phyloP scores from a whole-genome alignment of 1,140 invertebrate genomes.

The Aphaenogaster floridana region DNA sequence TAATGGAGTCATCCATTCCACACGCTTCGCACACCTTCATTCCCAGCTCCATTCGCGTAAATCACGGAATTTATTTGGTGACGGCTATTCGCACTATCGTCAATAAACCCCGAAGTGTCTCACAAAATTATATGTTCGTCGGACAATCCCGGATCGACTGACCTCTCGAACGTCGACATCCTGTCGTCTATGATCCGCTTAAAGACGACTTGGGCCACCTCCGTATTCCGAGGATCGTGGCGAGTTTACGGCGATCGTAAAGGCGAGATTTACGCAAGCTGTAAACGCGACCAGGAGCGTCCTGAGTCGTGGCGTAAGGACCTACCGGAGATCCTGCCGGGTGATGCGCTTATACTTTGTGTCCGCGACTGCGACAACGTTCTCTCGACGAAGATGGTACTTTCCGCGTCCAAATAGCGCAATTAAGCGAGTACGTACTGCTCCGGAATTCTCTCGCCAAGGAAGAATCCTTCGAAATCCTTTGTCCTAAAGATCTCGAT shows the following conservation, averaged over 20 bases:
- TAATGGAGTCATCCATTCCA: neutral
- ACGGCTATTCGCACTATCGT: constrained; percentile 24
- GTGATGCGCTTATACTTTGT: constrained; percentile 17
- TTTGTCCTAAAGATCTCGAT: constrained; percentile 3
- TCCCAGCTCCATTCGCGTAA: neutral
- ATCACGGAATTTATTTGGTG: constrained; percentile 42
- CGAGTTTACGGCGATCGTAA: constrained; percentile 63
- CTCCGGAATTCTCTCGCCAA: neutral
- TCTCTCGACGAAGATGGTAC: neutral
- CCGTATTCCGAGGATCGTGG: constrained; percentile 7
- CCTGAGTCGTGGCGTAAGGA: constrained; percentile 2
- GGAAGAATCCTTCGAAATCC: neutral
- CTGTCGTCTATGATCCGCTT: neutral
- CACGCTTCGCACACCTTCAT: neutral
- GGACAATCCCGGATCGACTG: constrained; percentile 13
- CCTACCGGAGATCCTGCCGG: neutral
- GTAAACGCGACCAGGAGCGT: constrained; percentile 51
- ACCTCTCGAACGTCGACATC: neutral
- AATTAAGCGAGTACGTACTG: constrained; percentile 16
- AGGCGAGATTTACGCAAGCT: constrained; percentile 67
- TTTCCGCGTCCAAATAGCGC: neutral
- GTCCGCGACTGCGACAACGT: neutral
- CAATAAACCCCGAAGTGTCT: neutral
- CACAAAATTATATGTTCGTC: constrained; percentile 31
- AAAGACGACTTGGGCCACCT: constrained; percentile 2